Evolutionary conservation across 2,888 invertebrate genomes (phyloP), one percentile per base, ranked within the genome.

Genomic region (Lochmaea crataegi): DNA sequence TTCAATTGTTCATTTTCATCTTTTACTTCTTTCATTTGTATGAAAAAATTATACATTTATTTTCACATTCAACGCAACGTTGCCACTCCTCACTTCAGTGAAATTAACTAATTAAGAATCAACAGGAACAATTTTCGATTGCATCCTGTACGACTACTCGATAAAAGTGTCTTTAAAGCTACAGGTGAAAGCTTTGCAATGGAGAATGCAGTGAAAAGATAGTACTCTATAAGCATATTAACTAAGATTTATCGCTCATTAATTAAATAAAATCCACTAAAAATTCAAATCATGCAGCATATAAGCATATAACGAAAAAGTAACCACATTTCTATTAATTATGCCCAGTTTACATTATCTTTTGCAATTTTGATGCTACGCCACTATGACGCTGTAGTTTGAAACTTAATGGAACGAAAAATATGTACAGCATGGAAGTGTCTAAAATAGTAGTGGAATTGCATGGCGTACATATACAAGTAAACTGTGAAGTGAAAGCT

Each of bases 401-500:
- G 6, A 58, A 26, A 38, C 58, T 58, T n/a, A n/a, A 42, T 41
- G 61, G 42, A 41, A 61, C 18, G 18, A 61, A 10, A 26, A 32
- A 18, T 41, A 41, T 61, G 11, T 41, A 7, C 5, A 41, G 11
- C 16, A 42, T 3, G 10, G 2, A 41, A 42, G 10, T 18, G 42
- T 42, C 42, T 18, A 32, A 38, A 60, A 60, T 60, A 11, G 11
- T 9, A 60, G n/a, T 38, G 12, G 12, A n/a, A n/a, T n/a, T 11
- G 38, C 38, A 14, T 60, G 32, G 2, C 14, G 14, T 32, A 32
- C 60, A 14, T 60, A 60, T 9, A n/a, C 12, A 7, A 26, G 32
- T 58, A 32, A 26, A 58, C 22, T 68, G 68, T 61, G 61, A 63
- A 51, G 68, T 68, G 14, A 26, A 68, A 12, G 16, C 53, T 61